phyloP scores from a whole-genome alignment of 2,797 vertebrate species.

The Ceryle rudis region DNA sequence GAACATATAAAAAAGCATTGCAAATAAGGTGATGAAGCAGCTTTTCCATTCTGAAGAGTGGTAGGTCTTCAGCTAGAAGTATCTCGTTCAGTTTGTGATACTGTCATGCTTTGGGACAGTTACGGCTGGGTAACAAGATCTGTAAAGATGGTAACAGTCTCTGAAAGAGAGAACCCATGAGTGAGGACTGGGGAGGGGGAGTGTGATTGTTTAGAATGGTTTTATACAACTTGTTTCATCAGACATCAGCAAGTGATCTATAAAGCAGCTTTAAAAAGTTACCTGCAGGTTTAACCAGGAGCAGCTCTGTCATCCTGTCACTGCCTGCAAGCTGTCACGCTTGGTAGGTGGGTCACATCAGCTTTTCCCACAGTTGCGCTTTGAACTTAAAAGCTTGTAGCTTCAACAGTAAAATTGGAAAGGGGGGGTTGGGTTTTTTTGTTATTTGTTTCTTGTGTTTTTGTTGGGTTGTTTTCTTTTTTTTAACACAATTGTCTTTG shows the following conservation, averaged over 20 bases:
- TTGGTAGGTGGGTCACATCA: neutral
- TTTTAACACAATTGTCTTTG: neutral
- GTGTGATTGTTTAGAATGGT: neutral
- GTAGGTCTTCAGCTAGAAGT: neutral
- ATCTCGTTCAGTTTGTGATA: neutral
- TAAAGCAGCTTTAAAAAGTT: neutral
- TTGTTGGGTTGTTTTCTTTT: neutral
- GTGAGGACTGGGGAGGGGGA: accelerated
- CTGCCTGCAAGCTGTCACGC: neutral
- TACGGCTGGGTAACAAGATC: neutral
- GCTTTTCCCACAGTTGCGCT: neutral
- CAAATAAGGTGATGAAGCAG: neutral
- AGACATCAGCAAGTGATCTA: neutral
- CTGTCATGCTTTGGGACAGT: neutral
- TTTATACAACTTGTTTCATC: neutral
- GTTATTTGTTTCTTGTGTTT: no score
- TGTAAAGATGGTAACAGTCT: neutral
- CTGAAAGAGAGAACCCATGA: neutral
- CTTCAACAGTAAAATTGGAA: neutral
- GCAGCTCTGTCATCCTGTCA: neutral
- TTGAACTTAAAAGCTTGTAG: conserved; percentile 8
- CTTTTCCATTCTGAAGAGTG: neutral
- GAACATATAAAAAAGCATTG: neutral
- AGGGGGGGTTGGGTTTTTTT: neutral
- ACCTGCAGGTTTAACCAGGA: neutral